phyloP scores from a whole-genome alignment of 2,888 invertebrate species.

The Glaucopsyche alexis region DNA sequence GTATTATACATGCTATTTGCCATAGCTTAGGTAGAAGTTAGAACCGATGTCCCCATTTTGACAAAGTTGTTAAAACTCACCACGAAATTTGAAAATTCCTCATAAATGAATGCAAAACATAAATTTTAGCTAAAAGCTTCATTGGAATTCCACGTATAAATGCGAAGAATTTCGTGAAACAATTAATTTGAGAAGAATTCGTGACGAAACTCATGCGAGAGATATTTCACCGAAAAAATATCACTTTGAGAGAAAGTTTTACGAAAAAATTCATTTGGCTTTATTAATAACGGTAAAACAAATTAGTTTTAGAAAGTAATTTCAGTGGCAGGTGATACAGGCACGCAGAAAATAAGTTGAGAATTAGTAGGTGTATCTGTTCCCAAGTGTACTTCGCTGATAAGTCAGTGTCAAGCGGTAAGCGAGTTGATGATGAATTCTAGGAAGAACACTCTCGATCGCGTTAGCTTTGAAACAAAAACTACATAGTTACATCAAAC shows the following conservation, averaged over 20 bases:
- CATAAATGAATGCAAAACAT: neutral
- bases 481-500: no score
- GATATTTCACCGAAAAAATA: slow-evolving; percentile 3
- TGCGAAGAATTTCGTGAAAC: slow-evolving; percentile 1
- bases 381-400: neutral
- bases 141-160: slow-evolving; percentile 1
- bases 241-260: neutral
- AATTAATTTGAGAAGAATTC: slow-evolving; percentile 4
- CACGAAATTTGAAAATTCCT: neutral
- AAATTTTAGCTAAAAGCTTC: slow-evolving; percentile 5
- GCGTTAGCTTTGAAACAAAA: no score
- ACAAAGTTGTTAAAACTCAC: neutral
- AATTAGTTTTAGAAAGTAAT: slow-evolving; percentile 5
- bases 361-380: neutral
- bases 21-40: no score
- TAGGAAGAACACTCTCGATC: no score
- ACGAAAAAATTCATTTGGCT: neutral
- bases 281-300: neutral
- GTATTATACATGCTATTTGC: no score
- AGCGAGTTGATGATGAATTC: no score
- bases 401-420: no score
- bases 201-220: neutral
- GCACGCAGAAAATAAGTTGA: neutral
- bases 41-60: neutral
- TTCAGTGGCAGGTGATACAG: neutral